A percentile compares a stretch with the other conserved stretches of the same genome.
Conservation (phyloP, 2,113 vertebrate genomes). For the Microcebus ravelobensis region DNA sequence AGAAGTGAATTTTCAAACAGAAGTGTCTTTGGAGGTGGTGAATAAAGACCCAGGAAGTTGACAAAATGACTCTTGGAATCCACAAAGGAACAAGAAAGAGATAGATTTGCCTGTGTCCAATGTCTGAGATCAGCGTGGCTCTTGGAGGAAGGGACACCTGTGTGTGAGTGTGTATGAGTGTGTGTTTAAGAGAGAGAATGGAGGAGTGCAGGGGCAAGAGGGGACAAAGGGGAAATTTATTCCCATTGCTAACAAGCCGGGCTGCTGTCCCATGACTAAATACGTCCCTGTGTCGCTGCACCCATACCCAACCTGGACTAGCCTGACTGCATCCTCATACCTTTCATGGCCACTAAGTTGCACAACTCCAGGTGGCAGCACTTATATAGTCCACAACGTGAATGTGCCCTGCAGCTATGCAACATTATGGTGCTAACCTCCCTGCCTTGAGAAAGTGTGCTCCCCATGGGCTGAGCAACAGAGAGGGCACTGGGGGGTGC, state of each 20-base stretch:
- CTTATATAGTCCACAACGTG: background rate
- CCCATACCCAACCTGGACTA: background rate
- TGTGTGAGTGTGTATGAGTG: background rate
- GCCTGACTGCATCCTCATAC: background rate
- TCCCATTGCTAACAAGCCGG: background rate
- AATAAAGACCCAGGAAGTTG: conserved; percentile 55
- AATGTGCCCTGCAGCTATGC: background rate
- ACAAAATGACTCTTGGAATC: conserved; percentile 34
- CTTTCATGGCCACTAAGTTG: background rate
- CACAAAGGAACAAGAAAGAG: conserved; percentile 50
- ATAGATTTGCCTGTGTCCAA: conserved; percentile 8
- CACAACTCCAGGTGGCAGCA: background rate
- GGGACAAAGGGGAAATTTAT: background rate
- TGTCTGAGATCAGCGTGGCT: conserved; percentile 11
- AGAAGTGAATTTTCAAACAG: conserved; percentile 24
- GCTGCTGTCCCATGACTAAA: conserved; percentile 4
- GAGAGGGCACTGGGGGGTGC: background rate
- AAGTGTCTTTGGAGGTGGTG: conserved; percentile 15
- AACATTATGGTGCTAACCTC: background rate
- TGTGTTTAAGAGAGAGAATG: background rate
- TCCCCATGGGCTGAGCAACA: background rate
- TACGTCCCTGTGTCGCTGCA: background rate
- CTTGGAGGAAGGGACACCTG: background rate
- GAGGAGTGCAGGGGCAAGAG: background rate
- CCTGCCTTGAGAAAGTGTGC: background rate